Evolutionary conservation across 2,888 invertebrate species (phyloP).

Genomic region (Platycnemis pennipes): DNA sequence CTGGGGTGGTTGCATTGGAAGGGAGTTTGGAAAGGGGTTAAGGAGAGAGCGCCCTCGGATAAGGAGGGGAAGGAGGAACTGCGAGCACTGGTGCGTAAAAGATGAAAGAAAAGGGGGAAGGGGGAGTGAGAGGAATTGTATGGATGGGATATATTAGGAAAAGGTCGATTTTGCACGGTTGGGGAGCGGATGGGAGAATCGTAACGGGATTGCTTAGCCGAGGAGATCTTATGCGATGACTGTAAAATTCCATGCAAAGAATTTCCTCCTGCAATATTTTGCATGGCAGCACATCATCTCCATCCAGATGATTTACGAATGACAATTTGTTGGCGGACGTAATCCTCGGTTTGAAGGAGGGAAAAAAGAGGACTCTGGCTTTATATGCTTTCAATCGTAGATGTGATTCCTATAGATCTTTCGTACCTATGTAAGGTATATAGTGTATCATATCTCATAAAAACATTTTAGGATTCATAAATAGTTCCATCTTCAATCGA

Average conservation of each 20-base stretch:
- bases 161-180: slow-evolving; percentile 54
- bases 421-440: too few relatives aligned
- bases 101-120: slow-evolving; percentile 45
- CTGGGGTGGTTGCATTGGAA: background rate
- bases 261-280: background rate
- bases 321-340: background rate
- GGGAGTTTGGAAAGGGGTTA: background rate
- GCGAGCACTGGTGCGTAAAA: slow-evolving; percentile 43
- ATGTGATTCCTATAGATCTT: too few relatives aligned
- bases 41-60: background rate
- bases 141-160: slow-evolving; percentile 40
- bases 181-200: slow-evolving; percentile 4
- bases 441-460: too few relatives aligned
- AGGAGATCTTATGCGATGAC: background rate
- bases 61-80: slow-evolving; percentile 33
- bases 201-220: slow-evolving; percentile 39
- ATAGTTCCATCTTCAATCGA: too few relatives aligned
- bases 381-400: too few relatives aligned
- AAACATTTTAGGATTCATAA: too few relatives aligned
- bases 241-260: background rate
- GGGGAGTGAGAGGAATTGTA: slow-evolving; percentile 42
- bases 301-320: background rate
- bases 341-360: background rate
- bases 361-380: background rate
- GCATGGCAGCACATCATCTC: background rate